Base-by-base conservation (phyloP, 2,797 vertebrate species). In the Rhinogobio ventralis region DNA sequence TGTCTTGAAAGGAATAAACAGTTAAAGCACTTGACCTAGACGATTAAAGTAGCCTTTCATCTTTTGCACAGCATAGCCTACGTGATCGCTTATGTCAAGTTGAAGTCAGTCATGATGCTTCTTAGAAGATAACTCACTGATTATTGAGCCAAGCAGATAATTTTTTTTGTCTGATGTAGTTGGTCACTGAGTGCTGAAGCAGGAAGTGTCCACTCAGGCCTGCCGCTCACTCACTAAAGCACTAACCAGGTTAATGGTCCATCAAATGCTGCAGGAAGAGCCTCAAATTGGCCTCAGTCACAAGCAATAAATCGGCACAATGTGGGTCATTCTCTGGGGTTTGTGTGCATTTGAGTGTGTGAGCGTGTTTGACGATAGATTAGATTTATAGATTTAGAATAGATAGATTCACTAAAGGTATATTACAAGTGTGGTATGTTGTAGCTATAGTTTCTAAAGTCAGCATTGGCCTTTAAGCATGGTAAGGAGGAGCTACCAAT, bases 181-280 rank as follows among this genome's bases (percentile, higher is more conserved):
- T 25, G 55, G 57, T 60, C n/a, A 60, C 11, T 36, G 20, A 79
- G 15, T 39, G 42, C 55, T 69, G 13, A 76, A 23, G 30, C 53
- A 57, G 39, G 42, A 77, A 77, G 73, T 49, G 11, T 39, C 33
- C 42, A 33, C 28, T 60, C 62, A 23, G 64, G 20, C 39, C 75
- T 84, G 53, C 51, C 7, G 17, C 78, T 36, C 33, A 42, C 30
- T 42, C 73, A 71, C n/a, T 82, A 39, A 51, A 67, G n/a, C 45
- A 75, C 30, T 66, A 85, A 86, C 74, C 51, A 46, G 79, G 68
- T 86, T 86, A 84, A 78, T 76, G 46, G 76, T 79, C 60, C 72
- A 51, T 83, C 83, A 83, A 57, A 85, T 46, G 17, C 51, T 23
- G 71, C 71, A 88, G 81, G 62, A 86, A 79, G 68, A 42, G 64